These are phyloP conservation scores for Eidolon dupreanum DNA, from an alignment of 2,797 vertebrate genomes.

Conservation along the genomic window DNA sequence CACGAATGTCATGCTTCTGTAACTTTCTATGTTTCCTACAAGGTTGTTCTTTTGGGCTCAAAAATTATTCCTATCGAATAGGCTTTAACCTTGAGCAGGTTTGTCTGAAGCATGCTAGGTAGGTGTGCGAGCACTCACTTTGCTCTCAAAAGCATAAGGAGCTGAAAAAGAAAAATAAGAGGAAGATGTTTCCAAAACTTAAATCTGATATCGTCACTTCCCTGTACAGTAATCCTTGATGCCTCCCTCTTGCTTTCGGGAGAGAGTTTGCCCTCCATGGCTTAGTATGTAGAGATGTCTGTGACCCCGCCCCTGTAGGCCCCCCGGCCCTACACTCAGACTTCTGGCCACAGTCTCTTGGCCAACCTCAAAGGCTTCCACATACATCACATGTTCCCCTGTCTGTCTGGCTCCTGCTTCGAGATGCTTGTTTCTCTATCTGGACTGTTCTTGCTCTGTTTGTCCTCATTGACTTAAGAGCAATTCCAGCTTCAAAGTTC, in stretches of 20 bases:
- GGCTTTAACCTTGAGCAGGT: neutral
- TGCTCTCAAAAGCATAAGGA: neutral
- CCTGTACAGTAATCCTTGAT: neutral
- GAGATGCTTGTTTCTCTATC: fast-evolving
- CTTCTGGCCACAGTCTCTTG: neutral
- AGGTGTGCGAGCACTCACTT: neutral
- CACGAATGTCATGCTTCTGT: neutral
- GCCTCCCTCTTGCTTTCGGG: neutral
- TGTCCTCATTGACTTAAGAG: neutral
- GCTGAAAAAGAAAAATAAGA: neutral
- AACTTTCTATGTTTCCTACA: neutral
- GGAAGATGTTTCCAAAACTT: neutral
- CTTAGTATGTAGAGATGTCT: neutral
- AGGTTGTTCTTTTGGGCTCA: neutral
- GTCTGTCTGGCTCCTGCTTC: neutral
- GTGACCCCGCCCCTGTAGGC: fast-evolving
- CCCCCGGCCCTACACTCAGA: neutral
- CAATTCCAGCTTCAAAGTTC: neutral
- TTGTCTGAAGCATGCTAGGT: neutral
- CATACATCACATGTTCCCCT: fast-evolving
- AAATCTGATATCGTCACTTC: neutral
- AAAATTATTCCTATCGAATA: neutral
- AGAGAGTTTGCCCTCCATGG: no score
- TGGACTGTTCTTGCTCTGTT: neutral
- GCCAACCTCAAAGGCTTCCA: fast-evolving